phyloP scores from a whole-genome alignment of 2,797 vertebrate species.

The Liasis olivaceus region DNA sequence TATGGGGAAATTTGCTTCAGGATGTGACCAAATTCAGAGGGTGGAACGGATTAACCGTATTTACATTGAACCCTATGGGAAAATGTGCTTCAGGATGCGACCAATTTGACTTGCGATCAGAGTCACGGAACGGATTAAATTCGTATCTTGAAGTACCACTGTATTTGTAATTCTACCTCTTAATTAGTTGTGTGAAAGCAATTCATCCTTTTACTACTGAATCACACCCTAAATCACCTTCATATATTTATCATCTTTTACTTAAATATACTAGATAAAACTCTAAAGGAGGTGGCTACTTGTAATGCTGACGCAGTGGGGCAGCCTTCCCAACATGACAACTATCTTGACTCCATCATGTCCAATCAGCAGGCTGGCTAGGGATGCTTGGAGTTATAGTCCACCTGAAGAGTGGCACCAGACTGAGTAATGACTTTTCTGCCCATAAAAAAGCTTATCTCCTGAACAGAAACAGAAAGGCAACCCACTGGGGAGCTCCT shows the following conservation, averaged over 20 bases:
- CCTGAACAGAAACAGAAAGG: background rate
- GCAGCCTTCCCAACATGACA: background rate
- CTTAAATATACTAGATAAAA: conserved; percentile 1
- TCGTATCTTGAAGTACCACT: too few relatives aligned
- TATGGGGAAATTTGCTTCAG: too few relatives aligned
- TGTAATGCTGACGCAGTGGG: background rate
- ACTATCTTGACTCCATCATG: background rate
- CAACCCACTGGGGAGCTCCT: background rate
- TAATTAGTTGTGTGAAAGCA: conserved; percentile 35
- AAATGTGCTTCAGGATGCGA: too few relatives aligned
- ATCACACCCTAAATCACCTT: conserved; percentile 26
- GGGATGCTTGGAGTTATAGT: background rate
- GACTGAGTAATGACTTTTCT: background rate
- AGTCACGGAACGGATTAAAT: too few relatives aligned
- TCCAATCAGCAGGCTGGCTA: background rate
- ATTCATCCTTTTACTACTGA: conserved; percentile 44
- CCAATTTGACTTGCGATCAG: too few relatives aligned
- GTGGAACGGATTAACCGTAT: too few relatives aligned
- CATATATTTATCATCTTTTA: background rate
- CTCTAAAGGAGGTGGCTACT: conserved; percentile 3
- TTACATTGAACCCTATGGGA: too few relatives aligned
- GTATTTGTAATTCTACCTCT: conserved; percentile 27
- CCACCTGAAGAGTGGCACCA: background rate
- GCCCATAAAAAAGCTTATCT: background rate
- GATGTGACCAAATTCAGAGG: too few relatives aligned